phyloP scores from a whole-genome alignment of 2,113 vertebrate genomes.

The Boulengeromyrus knoepffleri region DNA sequence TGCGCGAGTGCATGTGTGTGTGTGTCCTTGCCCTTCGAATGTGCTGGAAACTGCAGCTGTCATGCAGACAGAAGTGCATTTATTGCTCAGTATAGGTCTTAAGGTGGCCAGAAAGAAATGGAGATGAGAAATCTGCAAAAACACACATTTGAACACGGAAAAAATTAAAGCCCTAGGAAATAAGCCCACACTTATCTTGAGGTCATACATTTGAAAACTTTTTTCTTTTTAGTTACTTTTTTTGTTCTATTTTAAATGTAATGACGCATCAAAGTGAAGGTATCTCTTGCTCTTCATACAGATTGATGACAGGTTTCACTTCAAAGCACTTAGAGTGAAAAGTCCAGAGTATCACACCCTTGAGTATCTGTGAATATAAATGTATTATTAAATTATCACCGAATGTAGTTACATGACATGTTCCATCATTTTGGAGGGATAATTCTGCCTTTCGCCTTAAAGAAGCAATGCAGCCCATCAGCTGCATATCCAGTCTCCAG shows the following conservation, averaged over 20 bases:
- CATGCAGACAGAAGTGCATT: background rate
- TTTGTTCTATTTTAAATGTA: background rate
- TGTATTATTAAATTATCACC: background rate
- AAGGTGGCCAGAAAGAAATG: background rate
- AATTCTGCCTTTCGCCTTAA: conserved; percentile 27
- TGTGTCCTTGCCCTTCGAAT: background rate
- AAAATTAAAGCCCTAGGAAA: background rate
- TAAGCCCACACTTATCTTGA: background rate
- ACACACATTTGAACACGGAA: background rate
- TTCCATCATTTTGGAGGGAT: background rate
- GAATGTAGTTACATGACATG: background rate
- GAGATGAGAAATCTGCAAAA: background rate
- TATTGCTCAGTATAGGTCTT: background rate
- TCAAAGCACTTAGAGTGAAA: background rate
- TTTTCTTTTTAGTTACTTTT: background rate
- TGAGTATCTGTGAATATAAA: background rate
- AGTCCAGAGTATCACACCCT: background rate
- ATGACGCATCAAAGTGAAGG: background rate
- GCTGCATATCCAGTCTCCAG: background rate
- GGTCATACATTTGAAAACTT: background rate
- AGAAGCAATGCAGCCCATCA: conserved; percentile 9
- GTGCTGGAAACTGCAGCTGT: background rate
- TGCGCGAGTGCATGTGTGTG: conserved; percentile 8
- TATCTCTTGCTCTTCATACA: background rate
- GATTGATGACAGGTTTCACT: background rate